These are phyloP conservation scores for Indicator maculatus DNA, from an alignment of 2,113 vertebrate species.

Conservation along the genomic window DNA sequence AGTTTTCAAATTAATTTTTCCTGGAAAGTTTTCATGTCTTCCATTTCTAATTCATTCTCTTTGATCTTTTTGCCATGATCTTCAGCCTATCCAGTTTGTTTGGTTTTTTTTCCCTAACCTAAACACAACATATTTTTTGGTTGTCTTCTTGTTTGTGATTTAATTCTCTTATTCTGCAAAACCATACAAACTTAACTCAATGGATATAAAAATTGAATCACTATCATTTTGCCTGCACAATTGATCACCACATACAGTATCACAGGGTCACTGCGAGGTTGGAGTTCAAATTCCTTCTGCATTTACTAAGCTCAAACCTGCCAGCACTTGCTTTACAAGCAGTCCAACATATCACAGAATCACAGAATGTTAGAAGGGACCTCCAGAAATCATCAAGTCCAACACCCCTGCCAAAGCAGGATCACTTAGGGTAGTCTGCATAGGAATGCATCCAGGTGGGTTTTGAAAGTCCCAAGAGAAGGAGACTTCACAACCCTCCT, in stretches of 20 bases:
- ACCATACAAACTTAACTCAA: not conserved
- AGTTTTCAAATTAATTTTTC: not conserved
- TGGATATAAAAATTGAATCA: not conserved
- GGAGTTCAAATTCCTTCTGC: not conserved
- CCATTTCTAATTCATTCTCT: not conserved
- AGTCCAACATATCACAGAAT: not conserved
- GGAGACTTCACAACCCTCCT: no score
- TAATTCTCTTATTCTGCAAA: not conserved
- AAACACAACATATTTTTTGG: not conserved
- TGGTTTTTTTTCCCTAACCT: not conserved
- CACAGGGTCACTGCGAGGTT: not conserved
- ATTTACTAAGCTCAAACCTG: not conserved
- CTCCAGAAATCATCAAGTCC: no score
- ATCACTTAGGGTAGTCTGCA: no score
- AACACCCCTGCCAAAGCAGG: no score
- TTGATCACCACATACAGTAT: not conserved
- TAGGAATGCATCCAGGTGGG: no score
- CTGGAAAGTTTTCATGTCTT: not conserved
- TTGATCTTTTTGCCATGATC: not conserved
- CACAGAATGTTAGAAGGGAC: no score
- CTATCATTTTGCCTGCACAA: not conserved
- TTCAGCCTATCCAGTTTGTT: not conserved
- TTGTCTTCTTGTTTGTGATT: not conserved
- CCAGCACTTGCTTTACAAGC: not conserved
- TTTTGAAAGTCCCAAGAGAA: no score